Percentiles rank a stretch among this genome's conserved stretches.
These are phyloP conservation scores for Heliocidaris erythrogramma DNA, from an alignment of 35 echinoderm and acorn worm genomes.

Conservation along the genomic window DNA sequence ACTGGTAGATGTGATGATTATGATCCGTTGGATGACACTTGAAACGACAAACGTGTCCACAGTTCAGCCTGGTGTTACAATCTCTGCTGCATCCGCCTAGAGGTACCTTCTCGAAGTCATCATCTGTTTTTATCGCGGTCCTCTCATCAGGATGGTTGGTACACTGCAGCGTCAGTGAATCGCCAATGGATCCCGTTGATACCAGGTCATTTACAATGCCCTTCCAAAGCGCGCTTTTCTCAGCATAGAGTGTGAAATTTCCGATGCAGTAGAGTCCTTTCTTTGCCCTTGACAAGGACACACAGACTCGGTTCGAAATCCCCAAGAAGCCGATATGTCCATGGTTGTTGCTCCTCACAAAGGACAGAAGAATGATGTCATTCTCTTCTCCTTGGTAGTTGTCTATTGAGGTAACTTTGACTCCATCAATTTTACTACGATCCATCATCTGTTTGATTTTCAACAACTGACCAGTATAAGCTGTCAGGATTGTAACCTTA, in stretches of 20 bases:
- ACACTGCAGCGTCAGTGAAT: conserved; percentile 61
- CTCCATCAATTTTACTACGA: conserved; percentile 51
- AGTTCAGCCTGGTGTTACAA: conserved; percentile 64
- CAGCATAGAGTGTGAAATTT: conserved; percentile 67
- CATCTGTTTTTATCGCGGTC: conserved; percentile 21
- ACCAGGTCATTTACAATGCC: conserved; percentile 54
- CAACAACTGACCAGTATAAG: conserved; percentile 74
- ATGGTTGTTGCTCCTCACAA: conserved; percentile 89
- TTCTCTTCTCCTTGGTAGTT: conserved; percentile 93
- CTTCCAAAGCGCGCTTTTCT: conserved; percentile 77
- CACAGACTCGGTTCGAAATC: conserved; percentile 83
- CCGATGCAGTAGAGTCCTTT: conserved; percentile 91
- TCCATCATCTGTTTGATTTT: conserved; percentile 67
- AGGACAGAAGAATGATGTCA: conserved; percentile 94
- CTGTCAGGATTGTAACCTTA: conserved; percentile 83
- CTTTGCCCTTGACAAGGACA: conserved; percentile 82
- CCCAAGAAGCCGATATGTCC: conserved; percentile 90
- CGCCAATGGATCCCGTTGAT: conserved; percentile 33
- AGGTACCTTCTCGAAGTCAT: conserved; percentile 70
- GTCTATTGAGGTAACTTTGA: conserved; percentile 69
- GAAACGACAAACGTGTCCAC: conserved; percentile 73
- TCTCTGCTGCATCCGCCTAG: conserved; percentile 68
- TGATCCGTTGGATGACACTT: conserved; percentile 68
- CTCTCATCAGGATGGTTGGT: conserved; percentile 66
- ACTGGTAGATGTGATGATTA: conserved; percentile 58